A percentile compares a stretch with the other conserved stretches of the same genome.
Evolutionary conservation across 2,113 vertebrate species (phyloP).

Genomic region (Pedetes capensis): DNA sequence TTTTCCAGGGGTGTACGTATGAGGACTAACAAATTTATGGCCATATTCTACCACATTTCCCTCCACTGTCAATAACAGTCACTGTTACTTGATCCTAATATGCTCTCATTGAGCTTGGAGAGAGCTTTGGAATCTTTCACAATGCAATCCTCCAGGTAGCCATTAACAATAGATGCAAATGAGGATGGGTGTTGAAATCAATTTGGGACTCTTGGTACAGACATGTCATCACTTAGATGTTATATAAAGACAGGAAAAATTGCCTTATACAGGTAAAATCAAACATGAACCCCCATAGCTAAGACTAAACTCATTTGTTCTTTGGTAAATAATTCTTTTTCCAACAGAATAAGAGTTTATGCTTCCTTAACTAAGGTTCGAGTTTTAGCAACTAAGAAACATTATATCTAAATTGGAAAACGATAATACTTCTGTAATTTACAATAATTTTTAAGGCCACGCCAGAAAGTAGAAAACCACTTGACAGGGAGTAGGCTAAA

Average conservation of each 20-base stretch:
- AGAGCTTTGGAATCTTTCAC: background rate
- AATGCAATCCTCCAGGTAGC: background rate
- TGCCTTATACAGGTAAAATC: background rate
- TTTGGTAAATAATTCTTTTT: conserved; percentile 62
- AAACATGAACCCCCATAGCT: conserved; percentile 57
- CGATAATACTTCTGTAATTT: conserved; percentile 80
- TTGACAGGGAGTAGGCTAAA: conserved; percentile 83
- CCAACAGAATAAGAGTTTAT: conserved; percentile 54
- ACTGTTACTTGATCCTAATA: background rate
- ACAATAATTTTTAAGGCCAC: conserved; percentile 76
- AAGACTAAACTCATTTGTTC: conserved; percentile 60
- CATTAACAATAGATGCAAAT: background rate
- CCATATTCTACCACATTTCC: background rate
- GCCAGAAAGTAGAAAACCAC: conserved; percentile 75
- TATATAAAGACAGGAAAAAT: background rate
- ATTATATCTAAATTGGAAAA: conserved; percentile 73
- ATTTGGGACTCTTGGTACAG: background rate
- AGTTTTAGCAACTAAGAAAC: conserved; percentile 70
- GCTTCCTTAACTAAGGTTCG: conserved; percentile 59
- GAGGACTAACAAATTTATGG: background rate
- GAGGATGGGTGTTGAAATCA: background rate
- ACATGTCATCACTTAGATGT: background rate
- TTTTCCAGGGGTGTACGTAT: background rate
- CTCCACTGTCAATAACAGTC: background rate
- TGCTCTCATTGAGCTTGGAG: background rate